These are phyloP conservation scores for Sicus ferrugineus DNA, from an alignment of 2,888 invertebrate genomes.

Conservation along the genomic window DNA sequence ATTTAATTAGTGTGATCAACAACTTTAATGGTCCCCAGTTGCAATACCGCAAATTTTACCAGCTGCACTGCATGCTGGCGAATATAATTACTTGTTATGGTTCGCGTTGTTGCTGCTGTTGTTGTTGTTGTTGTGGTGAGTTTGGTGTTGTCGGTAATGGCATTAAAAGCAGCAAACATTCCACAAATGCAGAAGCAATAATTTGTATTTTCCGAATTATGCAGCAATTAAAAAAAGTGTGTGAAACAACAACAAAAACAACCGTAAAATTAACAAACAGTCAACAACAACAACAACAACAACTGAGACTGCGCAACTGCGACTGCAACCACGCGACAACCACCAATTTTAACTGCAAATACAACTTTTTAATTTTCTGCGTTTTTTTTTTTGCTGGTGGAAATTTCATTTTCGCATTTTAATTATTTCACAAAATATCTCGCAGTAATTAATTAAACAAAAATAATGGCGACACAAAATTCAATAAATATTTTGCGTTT, in stretches of 20 bases:
- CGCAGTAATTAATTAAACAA: conserved; percentile 28
- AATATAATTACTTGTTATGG: neutral
- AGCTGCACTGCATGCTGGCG: neutral
- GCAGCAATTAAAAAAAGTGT: too few relatives aligned
- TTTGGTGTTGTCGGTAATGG: conserved; percentile 4
- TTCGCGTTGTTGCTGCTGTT: neutral
- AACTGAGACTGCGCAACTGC: neutral
- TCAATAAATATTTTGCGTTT: conserved; percentile 30
- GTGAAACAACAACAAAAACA: conserved; percentile 2
- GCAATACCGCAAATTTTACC: conserved; percentile 24
- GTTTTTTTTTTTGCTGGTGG: neutral
- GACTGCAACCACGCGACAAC: neutral
- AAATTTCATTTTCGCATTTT: conserved; percentile 16
- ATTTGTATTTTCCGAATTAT: too few relatives aligned
- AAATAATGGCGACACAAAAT: conserved; percentile 21
- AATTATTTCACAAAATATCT: conserved; percentile 28
- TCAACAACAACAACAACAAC: conserved; percentile 8
- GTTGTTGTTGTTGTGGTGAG: neutral
- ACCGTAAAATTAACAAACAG: conserved; percentile 4
- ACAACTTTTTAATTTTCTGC: neutral
- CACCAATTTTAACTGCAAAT: neutral
- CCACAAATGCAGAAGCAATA: conserved; percentile 16
- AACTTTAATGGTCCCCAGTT: conserved; percentile 28
- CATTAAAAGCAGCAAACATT: conserved; percentile 8
- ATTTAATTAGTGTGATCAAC: conserved; percentile 37